Evolutionary conservation across 2,888 invertebrate species (phyloP), one percentile per base, ranked within the genome.

Genomic region (Nineta flava): DNA sequence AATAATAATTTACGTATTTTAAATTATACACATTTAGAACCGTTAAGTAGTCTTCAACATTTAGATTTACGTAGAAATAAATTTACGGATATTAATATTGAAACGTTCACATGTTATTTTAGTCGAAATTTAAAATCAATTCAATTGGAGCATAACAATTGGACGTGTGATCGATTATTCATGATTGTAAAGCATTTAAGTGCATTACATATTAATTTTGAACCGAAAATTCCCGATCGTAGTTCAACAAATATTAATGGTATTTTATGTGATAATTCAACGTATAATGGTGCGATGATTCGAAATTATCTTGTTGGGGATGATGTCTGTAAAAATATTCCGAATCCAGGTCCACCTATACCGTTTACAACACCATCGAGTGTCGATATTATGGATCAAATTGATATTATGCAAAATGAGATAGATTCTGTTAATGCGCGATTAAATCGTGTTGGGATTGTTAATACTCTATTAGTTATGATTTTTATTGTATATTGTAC

Each of bases 1-100:
- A 41, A 43, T 9, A 52, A 52, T 40, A 47, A 50, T 42, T 40
- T 52, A 38, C 26, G 38, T 9, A 31, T 48, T 31, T 12, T 52
- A 3, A n/a, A 19, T 5, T n/a, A 12, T 3, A 26, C 19, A 10
- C 21, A 19, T 4, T 26, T 44, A 3, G 44, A 19, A n/a, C 19
- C 44, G 1, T 21, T 44, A 26, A 19, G 9, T 26, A 44, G 44
- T 26, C 19, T 44, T 17, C 19, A 44, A 10, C 13, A 26, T 13
- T 26, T 44, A 4, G 44, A 21, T 19, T 26, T 44, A 19, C 13
- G 13, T 9, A 21, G 26, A 10, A 44, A 44, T 21, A 19, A 44
- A 26, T 19, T 44, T 13, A 44, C n/a, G 9, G 26, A 44, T 26
- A 13, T 44, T 2, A 21, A 44, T 26, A 21, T 44, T 26, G 44